phyloP scores from a whole-genome alignment of 92 coral and sea anemone species.

The Parazoanthus swiftii region DNA sequence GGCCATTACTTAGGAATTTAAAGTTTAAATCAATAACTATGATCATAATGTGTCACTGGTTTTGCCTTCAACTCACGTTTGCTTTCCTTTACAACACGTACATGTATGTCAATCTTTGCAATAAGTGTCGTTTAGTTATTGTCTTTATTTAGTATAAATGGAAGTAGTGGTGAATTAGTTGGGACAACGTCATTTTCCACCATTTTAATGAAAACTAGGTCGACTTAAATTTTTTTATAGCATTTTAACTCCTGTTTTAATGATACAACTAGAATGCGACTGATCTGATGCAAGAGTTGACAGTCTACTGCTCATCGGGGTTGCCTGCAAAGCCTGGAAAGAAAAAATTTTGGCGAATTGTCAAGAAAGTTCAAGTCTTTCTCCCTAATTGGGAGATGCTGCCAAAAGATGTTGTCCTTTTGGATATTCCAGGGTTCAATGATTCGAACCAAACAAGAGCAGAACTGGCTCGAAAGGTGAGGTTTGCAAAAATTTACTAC shows the following conservation, averaged over 20 bases:
- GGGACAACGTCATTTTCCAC: no score
- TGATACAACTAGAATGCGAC: neutral
- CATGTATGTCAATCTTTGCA: no score
- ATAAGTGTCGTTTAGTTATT: no score
- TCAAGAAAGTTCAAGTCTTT: slow-evolving; percentile 21
- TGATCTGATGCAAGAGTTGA: neutral
- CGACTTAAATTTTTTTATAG: no score
- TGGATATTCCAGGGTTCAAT: slow-evolving; percentile 24
- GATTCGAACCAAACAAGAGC: slow-evolving; percentile 11
- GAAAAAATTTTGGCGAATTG: slow-evolving; percentile 9
- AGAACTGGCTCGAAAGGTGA: slow-evolving; percentile 5
- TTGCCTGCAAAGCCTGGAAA: neutral
- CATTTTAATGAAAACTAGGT: neutral
- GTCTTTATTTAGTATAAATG: no score
- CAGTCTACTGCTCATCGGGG: neutral
- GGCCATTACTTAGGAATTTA: no score
- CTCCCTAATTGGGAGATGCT: neutral
- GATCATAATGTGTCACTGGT: no score
- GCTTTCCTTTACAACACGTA: no score
- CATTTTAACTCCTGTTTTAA: neutral
- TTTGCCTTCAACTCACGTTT: no score
- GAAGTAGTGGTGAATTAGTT: no score
- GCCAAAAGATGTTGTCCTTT: slow-evolving; percentile 8
- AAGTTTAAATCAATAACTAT: no score
- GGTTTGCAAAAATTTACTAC: no score